A percentile compares a stretch with the other conserved stretches of the same genome.
Conservation (phyloP, 2,113 vertebrate genomes). For the Rafetus swinhoei region DNA sequence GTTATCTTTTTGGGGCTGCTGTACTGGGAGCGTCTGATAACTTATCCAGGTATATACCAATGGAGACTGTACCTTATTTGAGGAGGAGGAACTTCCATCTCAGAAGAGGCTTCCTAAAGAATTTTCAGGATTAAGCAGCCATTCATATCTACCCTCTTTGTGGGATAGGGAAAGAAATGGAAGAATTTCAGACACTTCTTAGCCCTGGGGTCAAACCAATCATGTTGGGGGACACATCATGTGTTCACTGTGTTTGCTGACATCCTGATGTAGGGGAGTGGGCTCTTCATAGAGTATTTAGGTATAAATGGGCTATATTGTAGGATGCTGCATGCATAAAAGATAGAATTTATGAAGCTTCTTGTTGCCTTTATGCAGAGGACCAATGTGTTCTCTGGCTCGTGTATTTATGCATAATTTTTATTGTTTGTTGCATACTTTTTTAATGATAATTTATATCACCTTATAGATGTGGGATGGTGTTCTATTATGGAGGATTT, state of each 20-base stretch:
- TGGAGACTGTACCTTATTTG: background rate
- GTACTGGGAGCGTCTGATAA: background rate
- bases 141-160: background rate
- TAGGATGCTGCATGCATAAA: background rate
- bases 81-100: background rate
- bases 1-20: background rate
- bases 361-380: background rate
- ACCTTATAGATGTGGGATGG: background rate
- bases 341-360: background rate
- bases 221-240: background rate
- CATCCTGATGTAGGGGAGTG: background rate
- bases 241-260: too few species aligned
- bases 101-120: background rate
- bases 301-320: background rate
- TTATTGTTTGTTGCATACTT: background rate
- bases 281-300: background rate
- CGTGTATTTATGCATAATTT: background rate
- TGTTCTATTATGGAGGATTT: background rate
- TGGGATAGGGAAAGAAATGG: background rate
- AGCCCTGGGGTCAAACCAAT: background rate
- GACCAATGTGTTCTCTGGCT: background rate
- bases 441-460: background rate
- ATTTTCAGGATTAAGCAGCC: background rate
- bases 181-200: background rate
- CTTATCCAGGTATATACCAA: background rate